phyloP scores from a whole-genome alignment of 2,113 vertebrate species.

The Artemisiospiza belli region DNA sequence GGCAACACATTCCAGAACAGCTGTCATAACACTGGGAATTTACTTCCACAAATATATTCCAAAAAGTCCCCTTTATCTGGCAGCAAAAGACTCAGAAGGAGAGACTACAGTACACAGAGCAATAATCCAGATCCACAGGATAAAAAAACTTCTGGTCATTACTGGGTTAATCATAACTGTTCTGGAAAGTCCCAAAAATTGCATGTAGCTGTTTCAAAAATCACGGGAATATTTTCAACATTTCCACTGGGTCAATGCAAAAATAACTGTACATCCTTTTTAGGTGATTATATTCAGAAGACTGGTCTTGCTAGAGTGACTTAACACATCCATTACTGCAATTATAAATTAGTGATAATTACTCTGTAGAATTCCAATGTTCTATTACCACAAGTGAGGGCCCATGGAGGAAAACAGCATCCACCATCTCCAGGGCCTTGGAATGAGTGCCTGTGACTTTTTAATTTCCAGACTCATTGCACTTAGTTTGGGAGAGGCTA shows the following conservation, averaged over 20 bases:
- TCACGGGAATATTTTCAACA: conserved; percentile 45
- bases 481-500: conserved; percentile 31
- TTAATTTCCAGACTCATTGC: conserved; percentile 70
- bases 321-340: conserved; percentile 67
- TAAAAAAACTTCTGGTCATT: conserved; percentile 58
- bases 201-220: conserved; percentile 51
- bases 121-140: conserved; percentile 27
- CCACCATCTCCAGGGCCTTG: conserved; percentile 31
- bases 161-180: conserved; percentile 65
- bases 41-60: not conserved
- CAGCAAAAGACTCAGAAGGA: conserved; percentile 29
- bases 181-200: conserved; percentile 72
- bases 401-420: conserved; percentile 18
- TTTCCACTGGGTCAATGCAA: conserved; percentile 65
- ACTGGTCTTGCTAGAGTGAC: conserved; percentile 48
- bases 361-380: conserved; percentile 48
- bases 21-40: conserved; percentile 66
- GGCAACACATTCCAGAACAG: conserved; percentile 61
- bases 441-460: conserved; percentile 51
- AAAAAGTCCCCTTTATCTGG: conserved; percentile 40
- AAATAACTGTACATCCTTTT: conserved; percentile 67
- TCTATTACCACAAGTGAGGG: conserved; percentile 51
- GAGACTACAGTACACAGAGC: not conserved
- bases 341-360: conserved; percentile 71
- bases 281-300: conserved; percentile 68